Percentiles rank a stretch among this genome's conserved stretches.
These are phyloP conservation scores for Oreochromis spilurus DNA, from an alignment of 2,113 vertebrate genomes.

Conservation along the genomic window DNA sequence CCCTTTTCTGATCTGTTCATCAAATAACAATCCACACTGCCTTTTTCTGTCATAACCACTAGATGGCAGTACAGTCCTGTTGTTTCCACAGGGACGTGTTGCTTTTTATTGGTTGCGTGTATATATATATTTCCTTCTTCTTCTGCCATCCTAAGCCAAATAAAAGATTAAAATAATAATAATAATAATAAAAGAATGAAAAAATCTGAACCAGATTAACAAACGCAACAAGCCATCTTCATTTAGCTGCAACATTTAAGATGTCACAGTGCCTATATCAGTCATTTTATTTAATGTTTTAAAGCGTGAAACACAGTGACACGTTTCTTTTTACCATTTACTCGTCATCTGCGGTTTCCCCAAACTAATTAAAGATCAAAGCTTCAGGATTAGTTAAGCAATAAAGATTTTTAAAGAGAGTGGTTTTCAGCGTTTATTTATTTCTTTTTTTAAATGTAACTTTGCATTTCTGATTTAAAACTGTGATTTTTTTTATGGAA, in stretches of 20 bases:
- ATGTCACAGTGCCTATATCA: neutral
- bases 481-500: neutral
- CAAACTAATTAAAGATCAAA: neutral
- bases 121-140: constrained; percentile 37
- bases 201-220: neutral
- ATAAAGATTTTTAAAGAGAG: neutral
- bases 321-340: neutral
- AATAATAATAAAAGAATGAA: neutral
- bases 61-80: constrained; percentile 70
- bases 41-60: constrained; percentile 21
- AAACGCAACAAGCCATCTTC: neutral
- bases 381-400: neutral
- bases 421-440: neutral
- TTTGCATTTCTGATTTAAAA: neutral
- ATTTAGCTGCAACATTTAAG: neutral
- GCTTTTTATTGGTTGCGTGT: constrained; percentile 1
- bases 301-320: neutral
- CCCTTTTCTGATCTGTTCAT: neutral
- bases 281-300: neutral
- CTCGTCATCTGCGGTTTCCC: neutral
- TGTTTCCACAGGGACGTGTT: neutral
- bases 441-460: neutral
- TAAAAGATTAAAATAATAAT: neutral
- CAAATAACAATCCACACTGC: neutral
- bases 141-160: constrained; percentile 26